Evolutionary conservation across 2,113 vertebrate genomes (phyloP), one percentile per base, ranked within the genome.

Genomic region (Coracopsis vasa): DNA sequence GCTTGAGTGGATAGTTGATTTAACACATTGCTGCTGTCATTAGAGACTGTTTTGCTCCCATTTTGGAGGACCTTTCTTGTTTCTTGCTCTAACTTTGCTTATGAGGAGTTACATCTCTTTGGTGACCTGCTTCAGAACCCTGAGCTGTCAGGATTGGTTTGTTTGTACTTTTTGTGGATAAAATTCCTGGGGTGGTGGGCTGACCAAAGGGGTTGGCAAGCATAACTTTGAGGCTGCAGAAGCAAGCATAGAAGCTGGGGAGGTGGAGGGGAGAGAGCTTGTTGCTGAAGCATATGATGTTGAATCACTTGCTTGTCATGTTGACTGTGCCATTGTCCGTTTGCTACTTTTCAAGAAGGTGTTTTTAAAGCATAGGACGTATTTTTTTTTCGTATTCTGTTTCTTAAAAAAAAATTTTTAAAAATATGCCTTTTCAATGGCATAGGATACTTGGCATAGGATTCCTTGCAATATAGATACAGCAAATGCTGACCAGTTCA

Each of bases 191-290:
- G 29, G 10, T 70, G 5, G 42, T 5, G 65, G 31, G 28, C 70
- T 93, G 65, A 48, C 25, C 18, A 9, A 9, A 29, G 19, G 3
- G 15, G 0, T 58, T 51, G 42, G 60, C 13, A 39, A 54, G 50
- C 29, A 5, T 20, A 9, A 0, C 19, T 65, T 2, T 3, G 44
- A n/a, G 27, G n/a, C 35, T 71, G 60, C 10, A 0, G n/a, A 11
- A 50, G 21, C 25, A 3, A 7, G 10, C 13, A 31, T 53, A n/a
- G 54, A 21, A 37, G 15, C 41, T 56, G 0, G 1, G 31, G 27
- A 87, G 15, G 21, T n/a, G 28, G n/a, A 70, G 9, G 7, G 47
- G 14, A 35, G 44, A 28, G 9, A 13, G 9, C 3, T 1, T 10
- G 9, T 73, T 75, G 23, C 33, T 42, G 44, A 42, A 58, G 41